Conservation (phyloP, 2,113 vertebrate genomes). For the Hyperopisus bebe region DNA sequence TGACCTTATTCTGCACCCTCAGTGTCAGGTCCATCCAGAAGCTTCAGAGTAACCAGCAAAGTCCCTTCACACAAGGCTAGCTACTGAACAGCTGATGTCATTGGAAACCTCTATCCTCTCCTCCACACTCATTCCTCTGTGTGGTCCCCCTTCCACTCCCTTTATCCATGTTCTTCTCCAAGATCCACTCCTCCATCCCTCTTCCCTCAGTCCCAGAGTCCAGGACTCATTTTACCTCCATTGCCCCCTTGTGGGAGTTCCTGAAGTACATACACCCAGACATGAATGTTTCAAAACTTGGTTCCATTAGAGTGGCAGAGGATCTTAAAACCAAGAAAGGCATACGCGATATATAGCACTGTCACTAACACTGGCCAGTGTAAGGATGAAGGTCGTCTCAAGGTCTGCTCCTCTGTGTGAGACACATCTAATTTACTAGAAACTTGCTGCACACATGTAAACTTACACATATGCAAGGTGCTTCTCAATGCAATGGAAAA, state of each 20-base stretch:
- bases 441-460: neutral
- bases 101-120: neutral
- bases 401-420: neutral
- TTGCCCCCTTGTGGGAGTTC: neutral
- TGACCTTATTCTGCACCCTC: neutral
- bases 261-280: neutral
- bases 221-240: neutral
- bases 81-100: neutral
- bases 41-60: neutral
- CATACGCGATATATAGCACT: neutral
- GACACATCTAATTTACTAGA: neutral
- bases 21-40: neutral
- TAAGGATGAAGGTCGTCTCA: neutral
- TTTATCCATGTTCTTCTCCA: constrained; percentile 14
- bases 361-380: neutral
- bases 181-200: constrained; percentile 14
- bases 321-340: neutral
- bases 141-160: neutral
- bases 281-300: neutral
- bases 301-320: neutral
- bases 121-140: neutral
- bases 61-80: neutral
- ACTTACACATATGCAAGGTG: neutral
- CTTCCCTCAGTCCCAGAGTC: neutral
- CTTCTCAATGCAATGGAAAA: neutral